Conservation (phyloP, 1,140 invertebrate species). For the Atta texana region DNA sequence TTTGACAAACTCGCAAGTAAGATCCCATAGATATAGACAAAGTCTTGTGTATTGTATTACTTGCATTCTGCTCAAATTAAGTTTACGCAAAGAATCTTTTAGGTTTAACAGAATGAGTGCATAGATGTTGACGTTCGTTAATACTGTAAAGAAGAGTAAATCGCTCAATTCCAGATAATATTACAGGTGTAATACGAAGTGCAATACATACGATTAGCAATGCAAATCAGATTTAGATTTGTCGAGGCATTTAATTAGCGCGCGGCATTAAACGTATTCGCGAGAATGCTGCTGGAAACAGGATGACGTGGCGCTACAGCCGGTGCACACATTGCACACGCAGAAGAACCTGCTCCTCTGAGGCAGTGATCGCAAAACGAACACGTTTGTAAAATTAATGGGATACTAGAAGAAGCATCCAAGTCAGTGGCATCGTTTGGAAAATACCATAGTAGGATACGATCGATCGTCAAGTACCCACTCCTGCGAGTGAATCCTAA, state of each 20-base stretch:
- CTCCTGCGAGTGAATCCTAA: not conserved
- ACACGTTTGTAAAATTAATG: constrained; percentile 57
- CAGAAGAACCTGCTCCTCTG: constrained; percentile 43
- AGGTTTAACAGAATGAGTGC: not conserved
- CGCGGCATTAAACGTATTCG: constrained; percentile 25
- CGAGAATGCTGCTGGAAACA: constrained; percentile 37
- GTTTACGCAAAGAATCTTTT: not conserved
- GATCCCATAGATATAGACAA: too few relatives aligned
- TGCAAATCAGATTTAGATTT: constrained; percentile 47
- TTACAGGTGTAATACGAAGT: constrained; percentile 38
- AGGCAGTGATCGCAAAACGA: constrained; percentile 22
- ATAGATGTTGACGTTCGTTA: not conserved
- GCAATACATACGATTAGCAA: constrained; percentile 46
- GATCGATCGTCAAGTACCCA: constrained; percentile 41
- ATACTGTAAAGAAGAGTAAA: constrained; percentile 1
- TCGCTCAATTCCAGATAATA: constrained; percentile 54
- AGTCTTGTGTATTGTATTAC: not conserved
- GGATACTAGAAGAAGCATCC: constrained; percentile 35
- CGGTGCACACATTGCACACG: not conserved
- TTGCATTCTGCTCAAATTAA: not conserved
- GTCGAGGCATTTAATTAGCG: constrained; percentile 57
- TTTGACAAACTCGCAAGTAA: not conserved
- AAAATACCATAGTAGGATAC: constrained; percentile 19
- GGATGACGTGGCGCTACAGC: constrained; percentile 26
- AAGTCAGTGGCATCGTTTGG: constrained; percentile 41